Conservation (phyloP, 2,888 invertebrate species). For the Choreutis nemorana region DNA sequence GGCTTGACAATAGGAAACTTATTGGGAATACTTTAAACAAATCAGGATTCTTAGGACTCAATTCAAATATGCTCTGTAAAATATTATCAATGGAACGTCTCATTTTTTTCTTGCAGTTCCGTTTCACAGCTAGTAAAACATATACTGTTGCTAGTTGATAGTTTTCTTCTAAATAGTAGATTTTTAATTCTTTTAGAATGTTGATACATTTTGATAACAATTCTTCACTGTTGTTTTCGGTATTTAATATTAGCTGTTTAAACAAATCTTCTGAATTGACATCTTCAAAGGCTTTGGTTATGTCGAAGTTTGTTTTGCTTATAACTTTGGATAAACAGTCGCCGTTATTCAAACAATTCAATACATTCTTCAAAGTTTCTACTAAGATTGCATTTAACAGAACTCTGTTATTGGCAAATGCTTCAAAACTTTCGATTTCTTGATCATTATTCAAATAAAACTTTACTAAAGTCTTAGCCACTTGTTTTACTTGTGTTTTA, state of each 20-base stretch:
- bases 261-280: slow-evolving; percentile 26
- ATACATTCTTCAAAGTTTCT: slow-evolving; percentile 34
- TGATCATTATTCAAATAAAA: slow-evolving; percentile 19
- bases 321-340: slow-evolving; percentile 34
- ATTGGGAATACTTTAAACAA: slow-evolving; percentile 45
- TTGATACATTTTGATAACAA: slow-evolving; percentile 27
- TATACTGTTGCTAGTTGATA: slow-evolving; percentile 44
- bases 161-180: slow-evolving; percentile 46
- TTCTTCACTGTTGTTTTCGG: slow-evolving; percentile 18
- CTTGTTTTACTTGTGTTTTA: slow-evolving; percentile 25
- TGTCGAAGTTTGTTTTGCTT: slow-evolving; percentile 31
- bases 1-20: slow-evolving; percentile 36
- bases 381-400: slow-evolving; percentile 32
- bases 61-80: slow-evolving; percentile 40
- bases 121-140: slow-evolving; percentile 38
- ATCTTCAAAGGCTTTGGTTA: slow-evolving; percentile 27
- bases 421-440: slow-evolving; percentile 25
- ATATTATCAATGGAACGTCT: slow-evolving; percentile 30
- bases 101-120: slow-evolving; percentile 38
- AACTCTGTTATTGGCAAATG: slow-evolving; percentile 27
- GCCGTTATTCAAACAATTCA: slow-evolving; percentile 32
- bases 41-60: slow-evolving; percentile 44
- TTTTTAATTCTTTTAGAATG: slow-evolving; percentile 31
- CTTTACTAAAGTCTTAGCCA: slow-evolving; percentile 38
- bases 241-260: slow-evolving; percentile 17